phyloP scores from a whole-genome alignment of 2,113 vertebrate species.

The Uria aalge region DNA sequence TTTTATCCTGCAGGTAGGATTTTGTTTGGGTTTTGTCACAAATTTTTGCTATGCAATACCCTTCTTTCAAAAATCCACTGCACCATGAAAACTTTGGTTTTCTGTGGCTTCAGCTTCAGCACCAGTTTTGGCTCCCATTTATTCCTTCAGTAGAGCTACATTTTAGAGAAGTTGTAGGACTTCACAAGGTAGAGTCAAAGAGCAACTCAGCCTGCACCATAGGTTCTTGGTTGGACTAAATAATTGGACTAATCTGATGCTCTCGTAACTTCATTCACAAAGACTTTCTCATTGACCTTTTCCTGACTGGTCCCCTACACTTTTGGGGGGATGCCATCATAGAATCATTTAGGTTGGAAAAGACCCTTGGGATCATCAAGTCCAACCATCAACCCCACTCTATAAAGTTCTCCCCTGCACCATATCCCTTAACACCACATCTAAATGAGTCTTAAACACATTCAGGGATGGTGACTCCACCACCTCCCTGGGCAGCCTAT shows the following conservation, averaged over 20 bases:
- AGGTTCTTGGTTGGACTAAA: not conserved
- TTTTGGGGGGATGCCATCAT: not conserved
- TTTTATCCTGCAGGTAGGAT: not conserved
- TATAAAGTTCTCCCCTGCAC: too few species aligned
- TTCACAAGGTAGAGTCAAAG: not conserved
- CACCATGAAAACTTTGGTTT: not conserved
- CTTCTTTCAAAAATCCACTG: not conserved
- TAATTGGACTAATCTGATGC: not conserved
- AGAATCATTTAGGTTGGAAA: too few species aligned
- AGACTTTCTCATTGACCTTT: not conserved
- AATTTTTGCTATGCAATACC: not conserved
- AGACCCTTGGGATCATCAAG: too few species aligned
- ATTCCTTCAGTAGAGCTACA: not conserved
- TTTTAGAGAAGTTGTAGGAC: not conserved
- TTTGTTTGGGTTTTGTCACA: not conserved
- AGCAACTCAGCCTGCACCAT: rapidly evolving
- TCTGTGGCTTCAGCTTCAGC: not conserved
- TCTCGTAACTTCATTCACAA: not conserved
- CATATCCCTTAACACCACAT: too few species aligned
- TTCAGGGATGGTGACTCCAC: too few species aligned
- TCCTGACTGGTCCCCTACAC: not conserved
- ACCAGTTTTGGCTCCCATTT: not conserved
- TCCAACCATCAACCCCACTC: too few species aligned
- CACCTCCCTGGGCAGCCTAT: too few species aligned
- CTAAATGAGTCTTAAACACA: too few species aligned